These are phyloP conservation scores for Bombus turneri DNA, from an alignment of 1,140 invertebrate species.

Conservation along the genomic window DNA sequence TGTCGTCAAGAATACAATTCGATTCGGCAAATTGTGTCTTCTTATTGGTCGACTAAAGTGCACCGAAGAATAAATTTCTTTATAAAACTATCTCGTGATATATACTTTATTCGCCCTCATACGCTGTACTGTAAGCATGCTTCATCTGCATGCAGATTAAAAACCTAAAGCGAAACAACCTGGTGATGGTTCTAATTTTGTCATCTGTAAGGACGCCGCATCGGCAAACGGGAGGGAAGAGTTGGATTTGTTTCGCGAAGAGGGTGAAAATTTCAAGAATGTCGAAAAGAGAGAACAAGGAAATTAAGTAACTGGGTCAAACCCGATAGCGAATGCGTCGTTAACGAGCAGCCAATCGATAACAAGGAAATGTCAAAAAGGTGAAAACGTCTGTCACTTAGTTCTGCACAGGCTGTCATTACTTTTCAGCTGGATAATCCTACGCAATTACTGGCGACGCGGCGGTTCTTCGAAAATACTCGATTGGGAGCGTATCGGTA, in stretches of 20 bases:
- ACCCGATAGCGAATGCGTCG: slow-evolving; percentile 18
- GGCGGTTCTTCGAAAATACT: not conserved
- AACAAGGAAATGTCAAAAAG: slow-evolving; percentile 47
- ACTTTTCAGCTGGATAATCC: slow-evolving; percentile 35
- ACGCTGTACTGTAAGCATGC: no score
- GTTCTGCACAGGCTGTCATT: slow-evolving; percentile 19
- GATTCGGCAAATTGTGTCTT: not conserved
- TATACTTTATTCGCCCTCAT: no score
- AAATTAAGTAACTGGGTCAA: slow-evolving; percentile 53
- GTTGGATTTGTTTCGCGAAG: not conserved
- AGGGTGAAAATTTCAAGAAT: slow-evolving; percentile 12
- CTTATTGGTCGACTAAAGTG: no score
- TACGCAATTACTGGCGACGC: slow-evolving; percentile 14
- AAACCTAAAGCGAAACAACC: not conserved
- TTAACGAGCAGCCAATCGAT: slow-evolving; percentile 54
- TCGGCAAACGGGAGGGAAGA: not conserved
- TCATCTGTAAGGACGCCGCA: not conserved
- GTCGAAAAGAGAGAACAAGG: slow-evolving; percentile 4
- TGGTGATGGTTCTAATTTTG: not conserved
- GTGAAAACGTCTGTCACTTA: slow-evolving; percentile 46
- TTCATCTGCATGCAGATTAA: not conserved
- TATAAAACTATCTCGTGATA: no score
- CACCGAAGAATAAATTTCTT: no score
- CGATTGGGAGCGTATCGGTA: not conserved
- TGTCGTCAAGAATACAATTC: fast-evolving